Evolutionary conservation across 2,888 invertebrate species (phyloP).

Genomic region (Teinopalpus imperialis): DNA sequence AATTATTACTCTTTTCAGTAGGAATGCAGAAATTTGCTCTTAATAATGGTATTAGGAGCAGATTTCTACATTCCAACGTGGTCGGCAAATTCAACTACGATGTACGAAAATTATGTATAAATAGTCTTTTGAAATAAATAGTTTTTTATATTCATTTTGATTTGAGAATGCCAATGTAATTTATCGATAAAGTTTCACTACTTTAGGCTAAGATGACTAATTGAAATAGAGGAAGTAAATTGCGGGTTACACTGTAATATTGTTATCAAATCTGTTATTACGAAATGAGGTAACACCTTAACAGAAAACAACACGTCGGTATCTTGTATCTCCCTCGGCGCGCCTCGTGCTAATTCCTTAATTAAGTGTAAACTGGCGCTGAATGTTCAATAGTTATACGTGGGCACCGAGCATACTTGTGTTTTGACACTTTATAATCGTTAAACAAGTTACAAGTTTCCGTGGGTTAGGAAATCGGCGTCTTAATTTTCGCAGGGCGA

Average conservation of each 20-base stretch:
- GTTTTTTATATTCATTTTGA: no score
- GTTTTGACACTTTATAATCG: constrained; percentile 22
- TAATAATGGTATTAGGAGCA: no score
- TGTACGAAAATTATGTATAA: no score
- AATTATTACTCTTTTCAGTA: no score
- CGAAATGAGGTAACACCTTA: constrained; percentile 44
- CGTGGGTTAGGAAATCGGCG: neutral
- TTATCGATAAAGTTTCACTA: no score
- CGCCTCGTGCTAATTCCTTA: constrained; percentile 56
- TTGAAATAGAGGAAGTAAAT: constrained; percentile 43
- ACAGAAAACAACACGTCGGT: constrained; percentile 38
- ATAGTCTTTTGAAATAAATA: no score
- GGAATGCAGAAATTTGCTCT: no score
- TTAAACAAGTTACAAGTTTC: constrained; percentile 4
- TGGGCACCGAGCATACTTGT: constrained; percentile 28
- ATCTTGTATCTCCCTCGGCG: constrained; percentile 43
- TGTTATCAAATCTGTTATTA: constrained; percentile 45
- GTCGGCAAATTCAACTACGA: no score
- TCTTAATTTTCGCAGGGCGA: constrained; percentile 8
- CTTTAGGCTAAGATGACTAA: constrained; percentile 25
- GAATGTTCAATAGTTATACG: constrained; percentile 44
- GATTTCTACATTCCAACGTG: no score
- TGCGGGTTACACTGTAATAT: constrained; percentile 34
- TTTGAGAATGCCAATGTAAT: no score
- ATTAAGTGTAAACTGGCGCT: constrained; percentile 54